phyloP scores from a whole-genome alignment of 2,113 vertebrate species.

The Muntiacus reevesi region DNA sequence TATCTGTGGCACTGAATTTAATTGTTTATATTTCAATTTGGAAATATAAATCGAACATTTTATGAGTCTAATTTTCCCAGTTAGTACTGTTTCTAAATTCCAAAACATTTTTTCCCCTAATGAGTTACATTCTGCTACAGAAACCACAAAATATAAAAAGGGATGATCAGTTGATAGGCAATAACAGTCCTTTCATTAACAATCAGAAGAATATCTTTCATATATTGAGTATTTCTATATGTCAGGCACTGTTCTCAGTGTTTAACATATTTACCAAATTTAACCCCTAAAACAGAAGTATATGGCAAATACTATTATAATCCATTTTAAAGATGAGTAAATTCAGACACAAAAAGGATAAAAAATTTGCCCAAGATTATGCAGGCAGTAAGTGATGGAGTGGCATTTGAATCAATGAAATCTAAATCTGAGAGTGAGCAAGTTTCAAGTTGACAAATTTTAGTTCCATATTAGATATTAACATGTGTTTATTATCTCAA shows the following conservation, averaged over 20 bases:
- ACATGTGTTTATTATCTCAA: not conserved
- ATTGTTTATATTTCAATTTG: not conserved
- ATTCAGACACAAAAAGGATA: not conserved
- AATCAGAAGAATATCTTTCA: not conserved
- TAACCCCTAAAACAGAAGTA: conserved; percentile 1
- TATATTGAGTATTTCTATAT: not conserved
- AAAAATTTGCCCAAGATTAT: not conserved
- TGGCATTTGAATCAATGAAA: not conserved
- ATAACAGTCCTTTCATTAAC: not conserved
- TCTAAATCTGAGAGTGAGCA: not conserved
- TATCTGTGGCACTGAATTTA: not conserved
- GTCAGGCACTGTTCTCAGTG: not conserved
- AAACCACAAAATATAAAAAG: not conserved
- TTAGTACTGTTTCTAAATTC: not conserved
- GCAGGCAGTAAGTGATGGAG: not conserved
- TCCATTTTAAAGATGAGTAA: not conserved
- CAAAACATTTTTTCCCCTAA: not conserved
- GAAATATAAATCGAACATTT: not conserved
- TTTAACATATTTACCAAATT: not conserved
- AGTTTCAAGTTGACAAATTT: not conserved
- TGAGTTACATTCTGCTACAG: not conserved
- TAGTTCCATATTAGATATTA: not conserved
- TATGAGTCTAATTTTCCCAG: not conserved
- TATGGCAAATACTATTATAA: not conserved
- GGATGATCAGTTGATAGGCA: not conserved